Conservation (phyloP, 2,113 vertebrate genomes). For the Indicator maculatus region DNA sequence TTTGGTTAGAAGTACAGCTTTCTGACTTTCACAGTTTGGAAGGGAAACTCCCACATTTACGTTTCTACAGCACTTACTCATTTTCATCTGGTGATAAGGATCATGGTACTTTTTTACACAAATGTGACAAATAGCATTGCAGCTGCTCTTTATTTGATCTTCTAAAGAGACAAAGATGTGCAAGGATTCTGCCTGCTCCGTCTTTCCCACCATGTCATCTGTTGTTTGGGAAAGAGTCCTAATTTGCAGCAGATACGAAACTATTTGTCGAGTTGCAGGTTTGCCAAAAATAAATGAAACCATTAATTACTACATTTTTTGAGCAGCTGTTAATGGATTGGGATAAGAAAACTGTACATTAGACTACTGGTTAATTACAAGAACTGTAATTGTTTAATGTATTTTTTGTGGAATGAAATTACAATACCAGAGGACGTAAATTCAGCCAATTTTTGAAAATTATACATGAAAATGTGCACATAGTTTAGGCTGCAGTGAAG, state of each 20-base stretch:
- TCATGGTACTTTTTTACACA: conserved; percentile 51
- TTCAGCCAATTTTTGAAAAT: conserved; percentile 34
- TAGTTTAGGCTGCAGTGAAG: neutral
- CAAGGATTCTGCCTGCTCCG: conserved; percentile 46
- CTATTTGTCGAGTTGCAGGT: conserved; percentile 77
- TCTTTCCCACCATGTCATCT: conserved; percentile 71
- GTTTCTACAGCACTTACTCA: neutral
- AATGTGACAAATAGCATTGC: conserved; percentile 66
- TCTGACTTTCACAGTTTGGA: neutral
- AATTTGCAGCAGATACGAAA: conserved; percentile 79
- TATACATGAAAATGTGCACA: neutral
- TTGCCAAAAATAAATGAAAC: conserved; percentile 87
- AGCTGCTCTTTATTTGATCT: conserved; percentile 73
- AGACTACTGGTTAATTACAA: conserved; percentile 72
- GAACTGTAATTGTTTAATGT: conserved; percentile 63
- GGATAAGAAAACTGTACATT: conserved; percentile 74
- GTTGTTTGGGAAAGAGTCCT: conserved; percentile 76
- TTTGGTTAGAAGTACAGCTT: neutral
- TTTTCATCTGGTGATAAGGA: conserved; percentile 35
- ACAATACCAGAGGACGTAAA: conserved; percentile 48
- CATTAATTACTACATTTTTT: conserved; percentile 83
- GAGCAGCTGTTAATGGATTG: conserved; percentile 83
- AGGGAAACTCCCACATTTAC: neutral
- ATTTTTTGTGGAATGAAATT: conserved; percentile 65
- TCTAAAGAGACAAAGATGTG: conserved; percentile 72